These are phyloP conservation scores for Chromoteleia sp. DNA, from an alignment of 2,888 invertebrate genomes.

Conservation along the genomic window DNA sequence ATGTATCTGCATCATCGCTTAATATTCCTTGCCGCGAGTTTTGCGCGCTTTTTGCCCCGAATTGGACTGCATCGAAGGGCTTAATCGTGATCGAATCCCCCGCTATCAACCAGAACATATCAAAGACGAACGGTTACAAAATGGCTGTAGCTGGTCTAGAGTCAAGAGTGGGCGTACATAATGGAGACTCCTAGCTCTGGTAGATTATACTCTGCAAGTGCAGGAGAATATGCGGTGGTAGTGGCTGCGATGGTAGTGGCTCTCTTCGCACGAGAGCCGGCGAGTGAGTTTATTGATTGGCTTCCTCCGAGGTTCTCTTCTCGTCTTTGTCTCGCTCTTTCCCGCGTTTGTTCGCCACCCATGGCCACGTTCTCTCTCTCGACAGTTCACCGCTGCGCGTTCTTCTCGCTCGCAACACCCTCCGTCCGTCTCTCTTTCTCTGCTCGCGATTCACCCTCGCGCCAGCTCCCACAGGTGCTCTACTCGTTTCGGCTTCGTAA, in stretches of 20 bases:
- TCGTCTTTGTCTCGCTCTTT: slow-evolving; percentile 67
- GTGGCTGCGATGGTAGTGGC: slow-evolving; percentile 76
- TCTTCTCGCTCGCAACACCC: slow-evolving; percentile 40
- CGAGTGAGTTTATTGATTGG: slow-evolving; percentile 84
- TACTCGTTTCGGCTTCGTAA: slow-evolving; percentile 79
- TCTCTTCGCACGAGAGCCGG: slow-evolving; percentile 73
- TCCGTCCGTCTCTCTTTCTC: slow-evolving; percentile 22
- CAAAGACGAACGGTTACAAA: slow-evolving; percentile 81
- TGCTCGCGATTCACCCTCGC: slow-evolving; percentile 32
- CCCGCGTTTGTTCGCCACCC: slow-evolving; percentile 6
- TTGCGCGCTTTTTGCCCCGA: slow-evolving; percentile 29
- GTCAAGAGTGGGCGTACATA: slow-evolving; percentile 84
- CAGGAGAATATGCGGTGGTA: slow-evolving; percentile 65
- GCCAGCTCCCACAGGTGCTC: slow-evolving; percentile 81
- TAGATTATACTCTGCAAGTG: slow-evolving; percentile 72
- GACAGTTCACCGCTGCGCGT: background rate
- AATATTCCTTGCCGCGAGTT: slow-evolving; percentile 16
- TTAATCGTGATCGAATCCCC: slow-evolving; percentile 71
- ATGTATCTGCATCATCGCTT: slow-evolving; percentile 32
- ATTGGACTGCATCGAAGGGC: slow-evolving; percentile 64
- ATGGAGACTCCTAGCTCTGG: slow-evolving; percentile 82
- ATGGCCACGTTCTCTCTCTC: slow-evolving; percentile 22
- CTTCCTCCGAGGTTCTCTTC: slow-evolving; percentile 79
- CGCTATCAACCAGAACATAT: slow-evolving; percentile 69
- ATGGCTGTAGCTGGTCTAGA: slow-evolving; percentile 82